Conservation (phyloP, 2,888 invertebrate genomes). For the Chelonus formosanus region DNA sequence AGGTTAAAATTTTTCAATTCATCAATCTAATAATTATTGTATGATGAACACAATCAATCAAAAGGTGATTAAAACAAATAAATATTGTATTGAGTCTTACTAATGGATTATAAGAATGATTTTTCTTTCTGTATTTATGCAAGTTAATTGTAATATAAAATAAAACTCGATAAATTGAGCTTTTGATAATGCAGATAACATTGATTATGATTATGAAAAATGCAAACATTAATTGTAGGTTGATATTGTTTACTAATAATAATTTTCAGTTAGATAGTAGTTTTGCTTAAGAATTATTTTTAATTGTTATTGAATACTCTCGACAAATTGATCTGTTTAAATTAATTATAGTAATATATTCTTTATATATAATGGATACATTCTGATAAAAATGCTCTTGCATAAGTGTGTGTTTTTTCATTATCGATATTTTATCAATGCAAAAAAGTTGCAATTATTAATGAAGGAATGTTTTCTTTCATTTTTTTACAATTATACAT, state of each 20-base stretch:
- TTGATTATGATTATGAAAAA: neutral
- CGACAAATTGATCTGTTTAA: constrained; percentile 4
- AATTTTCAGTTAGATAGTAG: neutral
- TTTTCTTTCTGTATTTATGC: neutral
- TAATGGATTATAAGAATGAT: neutral
- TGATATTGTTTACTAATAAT: neutral
- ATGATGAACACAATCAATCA: too few relatives aligned
- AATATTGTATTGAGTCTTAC: neutral
- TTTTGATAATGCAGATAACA: neutral
- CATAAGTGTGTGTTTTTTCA: constrained; percentile 43
- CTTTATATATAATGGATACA: constrained; percentile 1
- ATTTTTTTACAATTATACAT: too few relatives aligned
- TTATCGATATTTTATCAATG: constrained; percentile 32
- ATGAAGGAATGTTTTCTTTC: constrained; percentile 54
- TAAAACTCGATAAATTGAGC: constrained; percentile 1
- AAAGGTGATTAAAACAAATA: neutral
- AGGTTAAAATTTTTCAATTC: too few relatives aligned
- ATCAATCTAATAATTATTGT: too few relatives aligned
- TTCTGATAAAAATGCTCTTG: constrained; percentile 25
- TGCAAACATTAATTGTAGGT: too few relatives aligned
- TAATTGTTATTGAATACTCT: neutral
- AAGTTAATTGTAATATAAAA: neutral
- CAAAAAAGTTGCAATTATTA: constrained; percentile 47
- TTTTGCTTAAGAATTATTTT: neutral
- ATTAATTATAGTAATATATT: constrained; percentile 5